These are phyloP conservation scores for Nesogale talazaci DNA, from an alignment of 2,113 vertebrate genomes.

Conservation along the genomic window DNA sequence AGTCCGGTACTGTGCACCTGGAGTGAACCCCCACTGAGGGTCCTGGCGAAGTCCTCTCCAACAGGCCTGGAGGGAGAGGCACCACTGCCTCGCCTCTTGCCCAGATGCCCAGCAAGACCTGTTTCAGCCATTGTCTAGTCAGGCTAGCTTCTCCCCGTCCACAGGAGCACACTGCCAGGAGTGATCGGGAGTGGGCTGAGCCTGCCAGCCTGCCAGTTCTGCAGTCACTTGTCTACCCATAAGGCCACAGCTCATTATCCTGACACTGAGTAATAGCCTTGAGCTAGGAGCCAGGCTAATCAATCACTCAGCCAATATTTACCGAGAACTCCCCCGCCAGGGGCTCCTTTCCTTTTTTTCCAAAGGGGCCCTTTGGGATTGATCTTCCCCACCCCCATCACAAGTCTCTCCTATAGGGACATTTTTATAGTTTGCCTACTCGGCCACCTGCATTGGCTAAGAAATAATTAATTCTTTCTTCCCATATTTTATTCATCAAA, in stretches of 20 bases:
- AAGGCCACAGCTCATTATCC: constrained; percentile 5
- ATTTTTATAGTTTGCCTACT: constrained; percentile 25
- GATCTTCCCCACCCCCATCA: neutral
- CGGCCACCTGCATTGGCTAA: constrained; percentile 49
- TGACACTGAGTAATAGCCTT: constrained; percentile 49
- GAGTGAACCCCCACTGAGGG: neutral
- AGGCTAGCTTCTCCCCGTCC: neutral
- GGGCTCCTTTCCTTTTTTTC: neutral
- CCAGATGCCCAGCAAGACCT: neutral
- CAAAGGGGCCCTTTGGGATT: constrained; percentile 19
- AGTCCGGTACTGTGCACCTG: no score
- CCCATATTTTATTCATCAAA: constrained; percentile 68
- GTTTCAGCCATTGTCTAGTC: neutral
- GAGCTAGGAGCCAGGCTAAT: constrained; percentile 13
- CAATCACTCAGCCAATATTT: constrained; percentile 58
- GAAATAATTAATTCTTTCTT: constrained; percentile 62
- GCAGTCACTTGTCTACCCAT: neutral
- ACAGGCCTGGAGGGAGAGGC: neutral
- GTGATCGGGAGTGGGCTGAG: neutral
- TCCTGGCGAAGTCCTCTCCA: neutral
- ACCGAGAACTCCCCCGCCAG: neutral
- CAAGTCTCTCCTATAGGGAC: neutral
- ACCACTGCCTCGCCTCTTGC: accelerated
- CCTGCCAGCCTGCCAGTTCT: neutral
- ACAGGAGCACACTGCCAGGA: neutral